phyloP scores from a whole-genome alignment of 1,140 invertebrate species.

The Varroa destructor region DNA sequence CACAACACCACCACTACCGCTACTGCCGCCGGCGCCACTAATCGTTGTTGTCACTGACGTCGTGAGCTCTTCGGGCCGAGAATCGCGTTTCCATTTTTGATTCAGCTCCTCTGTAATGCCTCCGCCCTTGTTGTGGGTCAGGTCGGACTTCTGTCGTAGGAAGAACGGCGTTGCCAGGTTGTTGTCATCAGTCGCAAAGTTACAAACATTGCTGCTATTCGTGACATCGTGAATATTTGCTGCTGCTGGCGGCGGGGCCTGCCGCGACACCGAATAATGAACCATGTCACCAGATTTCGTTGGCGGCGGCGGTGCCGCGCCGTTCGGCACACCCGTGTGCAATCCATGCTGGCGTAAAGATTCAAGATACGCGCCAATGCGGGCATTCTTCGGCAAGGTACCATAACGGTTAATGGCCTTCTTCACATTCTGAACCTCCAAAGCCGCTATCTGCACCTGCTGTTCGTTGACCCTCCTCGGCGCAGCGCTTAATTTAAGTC shows the following conservation, averaged over 20 bases:
- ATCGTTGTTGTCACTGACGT: slow-evolving; percentile 31
- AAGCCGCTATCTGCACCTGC: slow-evolving; percentile 61
- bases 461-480: slow-evolving; percentile 36
- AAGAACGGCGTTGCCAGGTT: slow-evolving; percentile 33
- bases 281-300: slow-evolving; percentile 9
- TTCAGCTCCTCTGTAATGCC: slow-evolving; percentile 32
- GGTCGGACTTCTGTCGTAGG: slow-evolving; percentile 42
- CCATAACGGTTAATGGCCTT: slow-evolving; percentile 91
- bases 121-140: slow-evolving; percentile 37
- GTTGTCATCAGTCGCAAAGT: slow-evolving; percentile 31
- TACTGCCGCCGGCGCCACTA: slow-evolving; percentile 31
- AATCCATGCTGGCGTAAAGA: slow-evolving; percentile 66
- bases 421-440: slow-evolving; percentile 92
- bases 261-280: slow-evolving; percentile 28
- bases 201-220: background rate
- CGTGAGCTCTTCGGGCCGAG: slow-evolving; percentile 30
- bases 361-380: slow-evolving; percentile 87
- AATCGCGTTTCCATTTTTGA: slow-evolving; percentile 34
- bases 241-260: slow-evolving; percentile 29
- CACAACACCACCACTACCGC: slow-evolving; percentile 34
- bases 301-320: background rate
- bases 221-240: no score
- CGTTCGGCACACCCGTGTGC: slow-evolving; percentile 38
- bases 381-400: slow-evolving; percentile 81
- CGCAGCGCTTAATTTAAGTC: slow-evolving; percentile 12